Evolutionary conservation across 2,797 vertebrate species (phyloP), one percentile per base, ranked within the genome.

Genomic region (Enteromius anoplus): DNA sequence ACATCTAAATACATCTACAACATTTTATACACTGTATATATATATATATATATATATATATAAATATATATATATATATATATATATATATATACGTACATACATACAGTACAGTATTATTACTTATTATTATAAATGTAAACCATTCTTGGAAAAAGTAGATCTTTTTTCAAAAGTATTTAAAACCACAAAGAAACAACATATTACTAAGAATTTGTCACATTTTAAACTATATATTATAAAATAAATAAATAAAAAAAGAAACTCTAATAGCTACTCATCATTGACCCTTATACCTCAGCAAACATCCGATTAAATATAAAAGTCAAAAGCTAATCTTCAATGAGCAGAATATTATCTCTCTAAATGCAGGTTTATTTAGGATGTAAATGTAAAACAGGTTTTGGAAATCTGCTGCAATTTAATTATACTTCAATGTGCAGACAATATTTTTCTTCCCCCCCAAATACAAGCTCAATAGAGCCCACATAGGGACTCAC

Each of bases 401-500:
- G 21, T 82, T 75, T 68, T 68, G 26, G 60, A 78, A 49, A 78
- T 26, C 11, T 45, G 58, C 40, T 29, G 11, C 71, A 82, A 53
- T 45, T 75, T 55, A 65, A 68, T 75, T 82, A 82, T 58, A 82
- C 10, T 75, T 75, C 32, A 73, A 51, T 5, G 37, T 21, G 37
- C 58, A 84, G 65, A 71, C 49, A 60, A 66, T 49, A 65, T 69
- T 80, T 32, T n/a, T 23, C 3, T 58, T n/a, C 69, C n/a, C 37
- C n/a, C 7, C 29, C 12, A 68, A 53, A 79, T 68, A 42, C 64
- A 68, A 75, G 60, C 34, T 66, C 49, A 55, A 75, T 55, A 75
- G 72, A 68, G 62, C 62, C 23, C 73, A 76, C 78, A 86, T 40
- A 55, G 49, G 32, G 32, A 85, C 47, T 55, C 26, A 42, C 65